These are phyloP conservation scores for Fundulus diaphanus DNA, from an alignment of 2,797 vertebrate species.

Conservation along the genomic window DNA sequence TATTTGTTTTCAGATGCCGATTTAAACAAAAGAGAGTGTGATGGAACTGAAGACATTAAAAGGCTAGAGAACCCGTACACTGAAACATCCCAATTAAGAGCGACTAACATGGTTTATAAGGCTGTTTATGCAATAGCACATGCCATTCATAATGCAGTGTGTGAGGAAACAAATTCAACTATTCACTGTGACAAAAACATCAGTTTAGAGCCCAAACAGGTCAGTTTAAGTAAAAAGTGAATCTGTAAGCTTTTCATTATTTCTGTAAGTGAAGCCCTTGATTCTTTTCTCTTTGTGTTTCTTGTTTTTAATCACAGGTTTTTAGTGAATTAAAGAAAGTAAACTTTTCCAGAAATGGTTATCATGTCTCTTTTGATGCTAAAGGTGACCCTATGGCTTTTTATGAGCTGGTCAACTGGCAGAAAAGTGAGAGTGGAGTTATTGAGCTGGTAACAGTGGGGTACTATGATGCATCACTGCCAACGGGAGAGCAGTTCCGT, in stretches of 20 bases:
- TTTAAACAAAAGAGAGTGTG: constrained; percentile 38
- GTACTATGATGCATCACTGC: constrained; percentile 69
- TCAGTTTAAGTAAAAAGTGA: constrained; percentile 12
- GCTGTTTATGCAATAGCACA: constrained; percentile 77
- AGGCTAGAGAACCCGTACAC: constrained; percentile 65
- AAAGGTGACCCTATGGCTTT: constrained; percentile 77
- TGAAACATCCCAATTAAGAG: constrained; percentile 71
- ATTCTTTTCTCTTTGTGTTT: neutral
- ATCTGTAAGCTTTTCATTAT: neutral
- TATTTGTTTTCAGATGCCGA: constrained; percentile 23
- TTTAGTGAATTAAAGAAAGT: constrained; percentile 3
- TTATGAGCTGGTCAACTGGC: constrained; percentile 82
- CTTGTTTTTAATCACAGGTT: neutral
- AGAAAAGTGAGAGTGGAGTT: constrained; percentile 50
- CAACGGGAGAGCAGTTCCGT: constrained; percentile 57
- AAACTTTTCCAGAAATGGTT: constrained; percentile 50
- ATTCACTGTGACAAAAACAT: constrained; percentile 51
- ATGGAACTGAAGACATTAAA: constrained; percentile 66
- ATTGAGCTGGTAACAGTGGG: constrained; percentile 73
- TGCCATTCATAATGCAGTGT: constrained; percentile 68
- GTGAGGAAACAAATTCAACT: constrained; percentile 40
- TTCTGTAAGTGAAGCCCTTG: neutral
- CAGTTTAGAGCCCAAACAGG: constrained; percentile 58
- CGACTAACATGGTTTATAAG: constrained; percentile 80
- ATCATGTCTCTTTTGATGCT: constrained; percentile 76